Conservation (phyloP, 2,797 vertebrate genomes). For the Propithecus perrieri region DNA sequence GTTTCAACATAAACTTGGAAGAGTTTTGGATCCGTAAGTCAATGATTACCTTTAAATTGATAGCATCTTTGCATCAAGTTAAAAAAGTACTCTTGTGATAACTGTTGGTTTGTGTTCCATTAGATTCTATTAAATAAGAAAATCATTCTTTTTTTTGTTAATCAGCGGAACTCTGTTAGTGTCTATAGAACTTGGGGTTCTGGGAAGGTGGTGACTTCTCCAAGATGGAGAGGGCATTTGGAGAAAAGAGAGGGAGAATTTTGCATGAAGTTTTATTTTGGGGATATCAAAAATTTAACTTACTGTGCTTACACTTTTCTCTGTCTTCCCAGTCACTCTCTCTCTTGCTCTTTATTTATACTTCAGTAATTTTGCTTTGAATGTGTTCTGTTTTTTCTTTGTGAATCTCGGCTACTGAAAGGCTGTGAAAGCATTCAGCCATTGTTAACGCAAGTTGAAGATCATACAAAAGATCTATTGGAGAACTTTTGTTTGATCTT, state of each 20-base stretch:
- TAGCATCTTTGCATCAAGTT: not conserved
- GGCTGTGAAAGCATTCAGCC: not conserved
- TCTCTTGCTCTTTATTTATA: not conserved
- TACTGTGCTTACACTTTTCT: not conserved
- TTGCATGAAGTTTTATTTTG: slow-evolving; percentile 25
- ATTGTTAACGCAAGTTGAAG: not conserved
- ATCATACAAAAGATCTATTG: not conserved
- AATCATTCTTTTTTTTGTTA: not conserved
- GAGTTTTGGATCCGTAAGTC: slow-evolving; percentile 86
- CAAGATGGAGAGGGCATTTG: not conserved
- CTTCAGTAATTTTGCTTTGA: slow-evolving; percentile 11
- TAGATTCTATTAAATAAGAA: not conserved
- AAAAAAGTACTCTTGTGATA: not conserved
- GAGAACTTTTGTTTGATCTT: slow-evolving; percentile 12
- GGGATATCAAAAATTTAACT: not conserved
- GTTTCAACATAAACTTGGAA: slow-evolving; percentile 85
- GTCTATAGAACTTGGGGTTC: not conserved
- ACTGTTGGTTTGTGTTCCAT: slow-evolving; percentile 9
- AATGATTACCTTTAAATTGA: not conserved
- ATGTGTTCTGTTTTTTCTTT: not conserved
- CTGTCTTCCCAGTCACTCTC: not conserved
- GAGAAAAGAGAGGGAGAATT: not conserved
- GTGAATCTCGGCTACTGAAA: not conserved
- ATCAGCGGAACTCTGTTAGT: not conserved
- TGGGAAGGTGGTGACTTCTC: not conserved